Evolutionary conservation across 2,888 invertebrate species (phyloP).

Genomic region (Urechis unicinctus): DNA sequence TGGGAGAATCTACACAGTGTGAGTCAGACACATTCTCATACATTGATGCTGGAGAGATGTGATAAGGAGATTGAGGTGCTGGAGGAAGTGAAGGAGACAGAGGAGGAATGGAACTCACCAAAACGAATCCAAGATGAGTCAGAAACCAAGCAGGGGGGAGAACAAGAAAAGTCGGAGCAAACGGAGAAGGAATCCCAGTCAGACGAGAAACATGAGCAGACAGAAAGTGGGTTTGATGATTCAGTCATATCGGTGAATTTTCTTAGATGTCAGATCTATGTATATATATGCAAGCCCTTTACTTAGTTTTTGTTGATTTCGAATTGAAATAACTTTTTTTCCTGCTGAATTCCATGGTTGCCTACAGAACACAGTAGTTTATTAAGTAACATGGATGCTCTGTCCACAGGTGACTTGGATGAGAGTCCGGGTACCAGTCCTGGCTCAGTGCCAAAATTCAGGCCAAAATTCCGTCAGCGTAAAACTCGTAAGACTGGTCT

Average conservation of each 20-base stretch:
- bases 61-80: constrained; percentile 4
- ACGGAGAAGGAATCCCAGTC: constrained; percentile 23
- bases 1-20: not conserved
- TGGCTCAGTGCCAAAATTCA: constrained; percentile 22
- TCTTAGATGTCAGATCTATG: not conserved
- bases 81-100: constrained; percentile 24
- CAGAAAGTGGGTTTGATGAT: not conserved
- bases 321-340: too few relatives aligned
- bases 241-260: not conserved
- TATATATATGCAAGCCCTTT: too few relatives aligned
- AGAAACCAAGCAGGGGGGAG: constrained; percentile 20
- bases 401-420: constrained; percentile 9
- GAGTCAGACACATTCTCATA: not conserved
- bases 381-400: too few relatives aligned
- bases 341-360: too few relatives aligned
- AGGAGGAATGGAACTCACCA: constrained; percentile 28
- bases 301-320: too few relatives aligned
- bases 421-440: constrained; percentile 19
- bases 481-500: constrained; percentile 47
- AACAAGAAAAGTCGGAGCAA: constrained; percentile 26
- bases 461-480: constrained; percentile 40
- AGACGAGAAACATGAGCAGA: constrained; percentile 8
- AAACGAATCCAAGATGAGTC: constrained; percentile 24
- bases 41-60: not conserved
- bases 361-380: too few relatives aligned